Percentiles rank a stretch among this genome's conserved stretches.
phyloP scores from a whole-genome alignment of 1,140 invertebrate genomes.

The Philaenus spumarius region DNA sequence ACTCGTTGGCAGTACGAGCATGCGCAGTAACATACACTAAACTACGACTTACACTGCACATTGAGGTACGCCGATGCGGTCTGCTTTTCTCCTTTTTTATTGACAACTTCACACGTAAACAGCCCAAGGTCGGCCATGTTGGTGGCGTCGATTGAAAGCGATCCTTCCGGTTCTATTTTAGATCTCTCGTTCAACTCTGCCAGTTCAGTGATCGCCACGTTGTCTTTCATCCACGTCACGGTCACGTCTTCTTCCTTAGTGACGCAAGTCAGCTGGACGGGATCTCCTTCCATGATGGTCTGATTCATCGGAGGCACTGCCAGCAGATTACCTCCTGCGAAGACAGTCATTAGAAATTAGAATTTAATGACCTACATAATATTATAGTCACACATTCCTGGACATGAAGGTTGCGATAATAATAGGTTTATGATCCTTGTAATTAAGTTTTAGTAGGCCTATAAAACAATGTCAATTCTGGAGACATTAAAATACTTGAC shows the following conservation, averaged over 20 bases:
- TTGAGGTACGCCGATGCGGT: slow-evolving; percentile 84
- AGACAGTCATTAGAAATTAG: too few relatives aligned
- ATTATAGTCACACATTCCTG: too few relatives aligned
- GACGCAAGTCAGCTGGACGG: slow-evolving; percentile 74
- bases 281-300: slow-evolving; percentile 78
- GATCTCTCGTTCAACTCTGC: slow-evolving; percentile 56
- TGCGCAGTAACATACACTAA: too few relatives aligned
- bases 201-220: slow-evolving; percentile 50
- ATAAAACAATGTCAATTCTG: too few relatives aligned
- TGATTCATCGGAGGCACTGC: slow-evolving; percentile 79
- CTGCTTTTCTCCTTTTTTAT: slow-evolving; percentile 71
- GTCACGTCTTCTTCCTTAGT: slow-evolving; percentile 55
- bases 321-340: slow-evolving; percentile 76
- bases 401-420: too few relatives aligned
- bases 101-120: slow-evolving; percentile 82
- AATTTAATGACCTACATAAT: too few relatives aligned
- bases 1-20: too few relatives aligned
- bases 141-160: slow-evolving; percentile 65
- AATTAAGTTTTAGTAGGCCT: too few relatives aligned
- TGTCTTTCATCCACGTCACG: slow-evolving; percentile 62
- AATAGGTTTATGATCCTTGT: too few relatives aligned
- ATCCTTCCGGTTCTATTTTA: slow-evolving; percentile 57
- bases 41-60: slow-evolving; percentile 92
- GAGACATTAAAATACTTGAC: too few relatives aligned
- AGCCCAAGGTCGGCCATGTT: slow-evolving; percentile 77